These are phyloP conservation scores for Tanypteryx hageni DNA, from an alignment of 2,888 invertebrate species.

Conservation along the genomic window DNA sequence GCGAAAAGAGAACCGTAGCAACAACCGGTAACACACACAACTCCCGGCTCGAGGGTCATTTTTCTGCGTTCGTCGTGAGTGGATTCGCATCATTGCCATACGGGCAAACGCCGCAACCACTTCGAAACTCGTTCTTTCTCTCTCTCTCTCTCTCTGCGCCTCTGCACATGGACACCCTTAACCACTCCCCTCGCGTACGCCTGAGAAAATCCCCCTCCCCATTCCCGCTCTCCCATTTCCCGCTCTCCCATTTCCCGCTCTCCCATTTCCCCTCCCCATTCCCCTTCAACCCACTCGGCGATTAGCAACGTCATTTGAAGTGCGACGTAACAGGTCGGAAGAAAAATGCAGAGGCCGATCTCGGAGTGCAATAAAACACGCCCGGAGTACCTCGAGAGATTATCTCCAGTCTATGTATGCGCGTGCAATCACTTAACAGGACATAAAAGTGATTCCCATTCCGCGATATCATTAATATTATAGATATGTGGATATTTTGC, in stretches of 20 bases:
- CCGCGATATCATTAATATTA: neutral
- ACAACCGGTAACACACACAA: neutral
- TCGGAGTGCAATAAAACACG: neutral
- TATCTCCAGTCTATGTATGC: neutral
- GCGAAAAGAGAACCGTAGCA: neutral
- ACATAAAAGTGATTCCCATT: neutral
- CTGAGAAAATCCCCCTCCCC: neutral
- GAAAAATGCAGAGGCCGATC: constrained; percentile 9
- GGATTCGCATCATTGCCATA: neutral
- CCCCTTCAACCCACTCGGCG: neutral
- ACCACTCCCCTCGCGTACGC: too few species aligned
- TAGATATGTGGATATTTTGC: neutral
- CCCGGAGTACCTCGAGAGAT: neutral
- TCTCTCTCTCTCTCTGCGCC: too few species aligned
- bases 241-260: too few species aligned
- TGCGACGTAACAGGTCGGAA: neutral
- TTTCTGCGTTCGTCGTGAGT: neutral
- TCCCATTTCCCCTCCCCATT: neutral
- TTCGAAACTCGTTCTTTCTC: neutral
- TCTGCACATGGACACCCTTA: too few species aligned
- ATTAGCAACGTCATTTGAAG: neutral
- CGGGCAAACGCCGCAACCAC: neutral
- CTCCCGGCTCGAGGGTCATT: neutral
- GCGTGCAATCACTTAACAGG: neutral
- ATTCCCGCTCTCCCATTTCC: too few species aligned